A percentile compares a stretch with the other conserved stretches of the same genome.
Evolutionary conservation across 2,113 vertebrate genomes (phyloP).

Genomic region (Myrmecobius fasciatus): DNA sequence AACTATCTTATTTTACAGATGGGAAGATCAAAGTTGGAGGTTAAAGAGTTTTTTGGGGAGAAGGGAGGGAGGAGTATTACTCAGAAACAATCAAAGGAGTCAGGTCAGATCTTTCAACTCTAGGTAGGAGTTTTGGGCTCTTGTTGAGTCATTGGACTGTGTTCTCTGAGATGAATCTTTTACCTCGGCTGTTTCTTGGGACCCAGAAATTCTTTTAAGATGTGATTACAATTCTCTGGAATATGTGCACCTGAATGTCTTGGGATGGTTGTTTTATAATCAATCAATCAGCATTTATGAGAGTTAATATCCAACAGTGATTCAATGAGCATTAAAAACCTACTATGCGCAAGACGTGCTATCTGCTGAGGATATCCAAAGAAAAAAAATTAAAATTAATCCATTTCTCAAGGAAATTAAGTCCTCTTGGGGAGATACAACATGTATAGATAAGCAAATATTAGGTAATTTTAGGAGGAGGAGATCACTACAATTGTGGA

Average conservation of each 20-base stretch:
- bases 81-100: not conserved
- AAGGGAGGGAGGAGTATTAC: fast-evolving
- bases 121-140: not conserved
- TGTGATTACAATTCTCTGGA: not conserved
- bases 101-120: not conserved
- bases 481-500: not conserved
- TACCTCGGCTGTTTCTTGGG: not conserved
- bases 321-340: not conserved
- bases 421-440: not conserved
- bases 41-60: not conserved
- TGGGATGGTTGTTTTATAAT: not conserved
- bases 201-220: not conserved
- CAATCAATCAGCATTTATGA: not conserved
- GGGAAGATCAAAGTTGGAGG: not conserved
- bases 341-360: not conserved
- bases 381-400: not conserved
- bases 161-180: not conserved
- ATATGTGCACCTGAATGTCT: not conserved
- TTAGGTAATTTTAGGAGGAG: not conserved
- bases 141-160: not conserved
- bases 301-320: not conserved
- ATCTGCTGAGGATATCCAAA: not conserved
- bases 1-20: fast-evolving
- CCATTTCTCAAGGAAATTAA: not conserved
- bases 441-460: not conserved